phyloP scores from a whole-genome alignment of 2,113 vertebrate genomes.

The Hylia prasina region DNA sequence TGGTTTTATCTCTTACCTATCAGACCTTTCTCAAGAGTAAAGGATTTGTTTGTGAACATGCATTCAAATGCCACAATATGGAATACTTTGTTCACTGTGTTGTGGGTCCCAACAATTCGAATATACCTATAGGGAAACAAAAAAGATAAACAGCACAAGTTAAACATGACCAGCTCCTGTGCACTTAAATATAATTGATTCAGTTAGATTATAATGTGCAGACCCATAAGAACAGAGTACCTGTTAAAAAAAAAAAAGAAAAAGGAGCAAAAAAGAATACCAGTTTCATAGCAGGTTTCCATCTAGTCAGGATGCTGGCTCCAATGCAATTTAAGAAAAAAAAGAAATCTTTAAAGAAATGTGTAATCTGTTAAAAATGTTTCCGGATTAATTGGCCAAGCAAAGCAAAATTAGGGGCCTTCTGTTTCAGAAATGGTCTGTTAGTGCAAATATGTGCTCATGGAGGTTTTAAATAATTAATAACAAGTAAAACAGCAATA shows the following conservation, averaged over 20 bases:
- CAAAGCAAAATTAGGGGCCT: background rate
- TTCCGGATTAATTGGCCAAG: background rate
- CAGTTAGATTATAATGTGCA: background rate
- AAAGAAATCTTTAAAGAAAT: background rate
- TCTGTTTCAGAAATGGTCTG: background rate
- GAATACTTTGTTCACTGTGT: conserved; percentile 99
- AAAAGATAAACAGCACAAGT: background rate
- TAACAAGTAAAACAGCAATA: background rate
- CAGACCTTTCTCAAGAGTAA: conserved; percentile 89
- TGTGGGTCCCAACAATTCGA: conserved; percentile 96
- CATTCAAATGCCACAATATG: conserved; percentile 98
- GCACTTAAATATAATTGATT: background rate
- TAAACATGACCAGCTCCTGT: background rate
- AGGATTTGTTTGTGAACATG: conserved; percentile 90
- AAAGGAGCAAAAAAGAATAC: background rate
- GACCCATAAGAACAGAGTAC: background rate
- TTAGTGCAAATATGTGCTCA: background rate
- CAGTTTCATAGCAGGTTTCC: background rate
- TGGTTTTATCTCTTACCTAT: conserved; percentile 79
- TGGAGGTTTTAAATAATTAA: background rate
- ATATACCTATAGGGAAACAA: conserved; percentile 79
- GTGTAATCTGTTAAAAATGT: background rate
- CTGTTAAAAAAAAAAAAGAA: background rate
- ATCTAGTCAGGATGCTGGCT: background rate
- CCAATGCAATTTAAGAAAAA: background rate